Percentiles rank a stretch among this genome's conserved stretches.
Evolutionary conservation across 2,113 vertebrate species (phyloP).

Genomic region (Burhinus oedicnemus): DNA sequence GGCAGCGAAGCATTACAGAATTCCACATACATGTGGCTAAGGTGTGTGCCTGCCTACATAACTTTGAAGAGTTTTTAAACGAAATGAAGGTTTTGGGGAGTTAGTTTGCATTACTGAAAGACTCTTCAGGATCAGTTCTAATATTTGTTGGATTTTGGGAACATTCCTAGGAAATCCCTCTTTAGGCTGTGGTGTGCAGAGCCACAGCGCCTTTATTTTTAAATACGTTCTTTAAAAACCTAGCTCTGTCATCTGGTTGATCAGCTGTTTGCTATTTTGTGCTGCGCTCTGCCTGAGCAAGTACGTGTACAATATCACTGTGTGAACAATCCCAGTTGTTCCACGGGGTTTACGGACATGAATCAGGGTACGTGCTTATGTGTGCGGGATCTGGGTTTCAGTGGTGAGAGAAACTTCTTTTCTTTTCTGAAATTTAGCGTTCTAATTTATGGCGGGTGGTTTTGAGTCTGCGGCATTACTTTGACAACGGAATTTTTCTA

Average conservation of each 20-base stretch:
- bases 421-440: background rate
- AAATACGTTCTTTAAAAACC: background rate
- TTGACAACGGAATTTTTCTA: background rate
- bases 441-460: background rate
- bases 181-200: background rate
- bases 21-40: conserved; percentile 40
- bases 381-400: background rate
- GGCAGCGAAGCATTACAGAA: background rate
- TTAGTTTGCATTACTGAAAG: background rate
- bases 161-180: background rate
- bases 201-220: background rate
- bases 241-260: background rate
- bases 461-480: background rate
- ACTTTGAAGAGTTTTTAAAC: conserved; percentile 19
- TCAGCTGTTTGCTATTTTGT: background rate
- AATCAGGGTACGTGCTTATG: background rate
- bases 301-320: background rate
- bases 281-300: background rate
- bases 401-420: background rate
- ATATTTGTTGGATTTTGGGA: background rate
- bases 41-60: background rate
- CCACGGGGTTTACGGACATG: background rate
- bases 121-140: background rate
- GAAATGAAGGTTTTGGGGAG: background rate
- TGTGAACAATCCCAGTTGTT: background rate